A percentile compares a stretch with the other conserved stretches of the same genome.
Evolutionary conservation across 2,797 vertebrate species (phyloP).

Genomic region (Cheirogaleus major): DNA sequence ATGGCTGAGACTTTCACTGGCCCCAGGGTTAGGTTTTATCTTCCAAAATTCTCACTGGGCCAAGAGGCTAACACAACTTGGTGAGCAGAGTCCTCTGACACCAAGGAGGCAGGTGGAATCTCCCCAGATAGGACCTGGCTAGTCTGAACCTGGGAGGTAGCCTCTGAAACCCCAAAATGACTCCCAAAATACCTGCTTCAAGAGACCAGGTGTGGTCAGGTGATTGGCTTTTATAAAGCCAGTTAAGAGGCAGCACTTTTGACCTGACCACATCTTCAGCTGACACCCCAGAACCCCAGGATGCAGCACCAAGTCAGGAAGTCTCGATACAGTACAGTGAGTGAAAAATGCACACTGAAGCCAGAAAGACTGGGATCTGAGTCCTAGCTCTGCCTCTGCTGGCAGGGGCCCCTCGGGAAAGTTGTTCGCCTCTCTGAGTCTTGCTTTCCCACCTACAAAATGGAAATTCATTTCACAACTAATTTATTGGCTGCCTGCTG

Average conservation of each 20-base stretch:
- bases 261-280: not conserved
- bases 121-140: not conserved
- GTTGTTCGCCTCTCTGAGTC: not conserved
- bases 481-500: not conserved
- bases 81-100: not conserved
- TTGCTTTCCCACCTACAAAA: not conserved
- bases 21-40: not conserved
- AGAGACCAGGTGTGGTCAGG: not conserved
- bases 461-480: not conserved
- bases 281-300: not conserved
- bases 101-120: not conserved
- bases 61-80: not conserved
- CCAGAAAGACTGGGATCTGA: not conserved
- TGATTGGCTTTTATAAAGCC: not conserved
- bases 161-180: not conserved
- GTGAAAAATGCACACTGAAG: not conserved
- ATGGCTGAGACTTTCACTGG: not conserved
- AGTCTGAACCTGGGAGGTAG: not conserved
- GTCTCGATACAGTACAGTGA: not conserved
- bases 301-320: not conserved
- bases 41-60: not conserved
- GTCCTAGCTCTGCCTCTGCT: not conserved
- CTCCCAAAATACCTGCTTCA: not conserved
- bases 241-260: not conserved
- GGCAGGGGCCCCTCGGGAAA: not conserved